A percentile compares a stretch with the other conserved stretches of the same genome.
phyloP scores from a whole-genome alignment of 2,888 invertebrate genomes.

The Latheticus oryzae region DNA sequence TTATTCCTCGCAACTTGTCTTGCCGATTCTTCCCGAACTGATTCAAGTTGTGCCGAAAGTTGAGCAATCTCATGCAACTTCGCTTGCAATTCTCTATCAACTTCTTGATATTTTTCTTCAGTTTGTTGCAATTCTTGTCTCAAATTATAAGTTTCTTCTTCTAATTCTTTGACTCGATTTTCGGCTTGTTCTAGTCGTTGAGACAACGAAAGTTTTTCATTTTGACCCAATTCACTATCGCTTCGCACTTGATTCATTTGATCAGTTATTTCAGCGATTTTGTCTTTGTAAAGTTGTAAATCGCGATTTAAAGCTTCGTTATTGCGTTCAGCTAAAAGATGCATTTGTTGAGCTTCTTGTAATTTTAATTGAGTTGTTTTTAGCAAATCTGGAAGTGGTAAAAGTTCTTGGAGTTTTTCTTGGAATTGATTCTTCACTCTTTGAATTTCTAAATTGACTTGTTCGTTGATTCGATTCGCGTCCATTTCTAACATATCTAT shows the following conservation, averaged over 20 bases:
- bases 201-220: slow-evolving; percentile 64
- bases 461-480: slow-evolving; percentile 76
- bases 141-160: slow-evolving; percentile 58
- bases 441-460: slow-evolving; percentile 78
- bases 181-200: slow-evolving; percentile 59
- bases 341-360: slow-evolving; percentile 77
- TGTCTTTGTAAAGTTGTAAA: slow-evolving; percentile 70
- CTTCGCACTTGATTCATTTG: slow-evolving; percentile 70
- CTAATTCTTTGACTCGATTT: slow-evolving; percentile 55
- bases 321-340: slow-evolving; percentile 74
- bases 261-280: slow-evolving; percentile 61
- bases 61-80: slow-evolving; percentile 77
- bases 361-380: slow-evolving; percentile 76
- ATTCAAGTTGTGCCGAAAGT: slow-evolving; percentile 74
- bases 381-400: slow-evolving; percentile 76
- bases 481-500: slow-evolving; percentile 80
- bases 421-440: slow-evolving; percentile 78
- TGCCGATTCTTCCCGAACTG: slow-evolving; percentile 76
- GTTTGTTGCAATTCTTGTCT: slow-evolving; percentile 66
- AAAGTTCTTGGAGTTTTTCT: slow-evolving; percentile 77
- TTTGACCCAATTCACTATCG: slow-evolving; percentile 66
- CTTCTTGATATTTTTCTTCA: slow-evolving; percentile 71
- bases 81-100: slow-evolving; percentile 73
- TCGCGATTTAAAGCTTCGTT: slow-evolving; percentile 75
- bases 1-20: slow-evolving; percentile 74